These are phyloP conservation scores for Crocodylus rhombifer DNA, from an alignment of 2,797 vertebrate genomes.

Conservation along the genomic window DNA sequence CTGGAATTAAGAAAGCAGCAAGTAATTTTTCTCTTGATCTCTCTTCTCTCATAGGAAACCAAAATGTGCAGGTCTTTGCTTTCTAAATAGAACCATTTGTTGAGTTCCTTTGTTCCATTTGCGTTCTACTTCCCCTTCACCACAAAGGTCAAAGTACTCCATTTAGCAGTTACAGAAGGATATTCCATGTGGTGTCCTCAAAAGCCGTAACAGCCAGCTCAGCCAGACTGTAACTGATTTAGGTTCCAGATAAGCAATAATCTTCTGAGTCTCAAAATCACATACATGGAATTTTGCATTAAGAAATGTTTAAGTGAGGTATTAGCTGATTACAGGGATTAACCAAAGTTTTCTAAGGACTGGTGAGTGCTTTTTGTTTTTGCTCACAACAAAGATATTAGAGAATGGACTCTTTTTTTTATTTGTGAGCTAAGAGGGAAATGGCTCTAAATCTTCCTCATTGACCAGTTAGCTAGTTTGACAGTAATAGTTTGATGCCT, in stretches of 20 bases:
- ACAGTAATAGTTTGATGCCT: background rate
- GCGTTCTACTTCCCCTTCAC: background rate
- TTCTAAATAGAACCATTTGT: background rate
- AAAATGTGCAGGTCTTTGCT: background rate
- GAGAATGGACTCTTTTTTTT: background rate
- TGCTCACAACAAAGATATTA: background rate
- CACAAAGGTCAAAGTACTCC: background rate
- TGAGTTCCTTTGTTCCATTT: background rate
- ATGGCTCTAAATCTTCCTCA: background rate
- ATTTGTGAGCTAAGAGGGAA: background rate
- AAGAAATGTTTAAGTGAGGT: background rate
- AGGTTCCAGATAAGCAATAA: background rate
- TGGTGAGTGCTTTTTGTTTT: background rate
- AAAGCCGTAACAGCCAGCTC: background rate
- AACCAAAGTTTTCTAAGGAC: background rate
- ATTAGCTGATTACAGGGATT: background rate
- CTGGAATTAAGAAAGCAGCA: background rate
- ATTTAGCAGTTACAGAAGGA: background rate
- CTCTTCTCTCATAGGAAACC: background rate
- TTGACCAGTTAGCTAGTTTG: background rate
- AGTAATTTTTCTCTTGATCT: background rate
- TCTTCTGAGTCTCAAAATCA: constrained; percentile 5
- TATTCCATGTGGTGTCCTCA: background rate
- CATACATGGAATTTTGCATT: background rate
- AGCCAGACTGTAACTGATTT: background rate